A percentile compares a stretch with the other conserved stretches of the same genome.
Evolutionary conservation across 2,113 vertebrate genomes (phyloP).

Genomic region (Dicerorhinus sumatrensis): DNA sequence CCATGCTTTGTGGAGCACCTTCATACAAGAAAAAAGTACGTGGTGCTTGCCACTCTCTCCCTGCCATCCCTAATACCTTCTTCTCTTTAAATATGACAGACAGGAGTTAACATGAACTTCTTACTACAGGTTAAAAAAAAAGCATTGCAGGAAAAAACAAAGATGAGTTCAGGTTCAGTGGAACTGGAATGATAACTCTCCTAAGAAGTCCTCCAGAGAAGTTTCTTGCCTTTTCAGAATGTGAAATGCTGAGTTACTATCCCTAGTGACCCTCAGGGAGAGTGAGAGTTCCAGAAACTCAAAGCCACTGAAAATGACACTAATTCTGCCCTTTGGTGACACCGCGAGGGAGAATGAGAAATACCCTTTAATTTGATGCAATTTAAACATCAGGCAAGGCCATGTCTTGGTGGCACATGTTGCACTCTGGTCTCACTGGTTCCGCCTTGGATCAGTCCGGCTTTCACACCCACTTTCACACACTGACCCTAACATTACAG

Average conservation of each 20-base stretch:
- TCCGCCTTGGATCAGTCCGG: neutral
- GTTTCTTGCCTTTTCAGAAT: slow-evolving; percentile 41
- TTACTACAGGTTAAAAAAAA: neutral
- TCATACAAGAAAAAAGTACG: neutral
- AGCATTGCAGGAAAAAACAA: neutral
- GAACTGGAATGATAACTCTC: neutral
- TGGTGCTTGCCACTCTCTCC: neutral
- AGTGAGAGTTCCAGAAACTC: slow-evolving; percentile 67
- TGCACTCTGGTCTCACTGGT: slow-evolving; percentile 59
- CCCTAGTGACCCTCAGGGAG: slow-evolving; percentile 56
- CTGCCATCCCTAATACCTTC: neutral
- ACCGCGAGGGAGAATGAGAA: slow-evolving; percentile 63
- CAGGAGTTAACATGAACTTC: neutral
- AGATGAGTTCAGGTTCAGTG: neutral
- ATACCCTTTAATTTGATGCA: slow-evolving; percentile 80
- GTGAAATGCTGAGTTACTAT: slow-evolving; percentile 49
- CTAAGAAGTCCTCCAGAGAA: neutral
- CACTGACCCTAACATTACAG: neutral
- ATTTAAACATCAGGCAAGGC: slow-evolving; percentile 76
- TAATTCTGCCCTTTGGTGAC: slow-evolving; percentile 73
- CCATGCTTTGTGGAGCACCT: neutral
- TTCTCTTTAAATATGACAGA: neutral
- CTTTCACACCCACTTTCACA: neutral
- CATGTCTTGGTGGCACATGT: slow-evolving; percentile 62
- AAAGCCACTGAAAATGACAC: slow-evolving; percentile 72